Evolutionary conservation across 2,113 vertebrate species (phyloP), one percentile per base, ranked within the genome.

Genomic region (Perca schrenkii): DNA sequence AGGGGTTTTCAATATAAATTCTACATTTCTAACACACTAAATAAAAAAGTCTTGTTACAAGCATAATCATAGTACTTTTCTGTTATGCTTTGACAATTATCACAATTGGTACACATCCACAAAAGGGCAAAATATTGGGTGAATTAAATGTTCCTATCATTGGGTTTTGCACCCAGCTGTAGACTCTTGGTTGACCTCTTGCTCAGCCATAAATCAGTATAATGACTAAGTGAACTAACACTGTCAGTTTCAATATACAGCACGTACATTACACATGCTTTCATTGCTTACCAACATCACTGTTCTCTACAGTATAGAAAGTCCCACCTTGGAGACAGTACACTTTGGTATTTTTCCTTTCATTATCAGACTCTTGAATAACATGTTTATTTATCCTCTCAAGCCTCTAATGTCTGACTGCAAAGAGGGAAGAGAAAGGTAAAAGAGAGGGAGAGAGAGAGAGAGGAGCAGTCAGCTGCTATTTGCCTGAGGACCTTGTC

Each of bases 1-100:
- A 94, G 95, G 95, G 96, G 94, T 95, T 96, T 97, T 96, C 95
- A 95, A 93, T 96, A 95, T 96, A 97, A 97, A 96, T 95, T 95
- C 95, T 95, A 96, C 94, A 97, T 97, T 95, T 88, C 95, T 94
- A 96, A 96, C 92, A 96, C 94, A 95, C 94, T 95, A 96, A 96
- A 96, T 96, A 96, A 36, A 96, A 97, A 93, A 28, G 28, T 28
- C 28, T 28, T 28, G 93, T 96, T 96, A 95, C 95, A 96, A 95
- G 77, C 58, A 43, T 94, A 95, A 95, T 96, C 95, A 96, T 69
- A 89, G 93, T 94, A 94, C 95, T 95, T 91, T 83, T 92, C 96
- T 94, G 95, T 91, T 92, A 95, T 95, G 96, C 86, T 70, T 40
- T 92, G 93, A 95, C 92, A 96, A 96, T 96, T 96, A 95, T 92